These are phyloP conservation scores for Diploptera punctata DNA, from an alignment of 2,888 invertebrate genomes.

Conservation along the genomic window DNA sequence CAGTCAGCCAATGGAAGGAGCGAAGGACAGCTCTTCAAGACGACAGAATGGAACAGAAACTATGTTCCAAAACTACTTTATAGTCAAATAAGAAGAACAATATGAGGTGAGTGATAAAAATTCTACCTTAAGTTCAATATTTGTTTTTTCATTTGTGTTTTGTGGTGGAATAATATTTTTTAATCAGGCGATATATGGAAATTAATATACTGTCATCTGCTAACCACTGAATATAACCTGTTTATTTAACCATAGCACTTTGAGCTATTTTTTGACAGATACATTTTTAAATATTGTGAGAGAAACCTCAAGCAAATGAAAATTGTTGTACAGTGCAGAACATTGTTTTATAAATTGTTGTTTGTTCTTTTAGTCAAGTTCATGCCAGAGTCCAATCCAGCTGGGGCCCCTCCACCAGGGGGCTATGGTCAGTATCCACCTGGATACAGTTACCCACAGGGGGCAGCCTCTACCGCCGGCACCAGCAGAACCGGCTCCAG, in stretches of 20 bases:
- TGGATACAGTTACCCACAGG: not conserved
- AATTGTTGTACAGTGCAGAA: not conserved
- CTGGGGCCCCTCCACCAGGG: not conserved
- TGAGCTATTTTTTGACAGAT: not conserved
- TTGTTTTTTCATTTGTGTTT: too few species aligned
- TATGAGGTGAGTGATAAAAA: too few species aligned
- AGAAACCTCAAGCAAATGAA: not conserved
- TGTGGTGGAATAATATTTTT: too few species aligned
- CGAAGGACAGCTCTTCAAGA: too few species aligned
- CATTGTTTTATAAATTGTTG: not conserved
- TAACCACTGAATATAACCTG: not conserved
- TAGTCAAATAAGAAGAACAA: too few species aligned
- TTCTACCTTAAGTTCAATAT: too few species aligned
- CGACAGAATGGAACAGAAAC: too few species aligned
- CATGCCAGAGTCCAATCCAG: conserved; percentile 19
- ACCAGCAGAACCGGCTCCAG: not conserved
- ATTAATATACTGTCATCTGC: not conserved
- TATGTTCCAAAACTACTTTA: too few species aligned
- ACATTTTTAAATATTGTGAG: not conserved
- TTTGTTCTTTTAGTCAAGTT: conserved; percentile 18
- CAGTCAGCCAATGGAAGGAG: too few species aligned
- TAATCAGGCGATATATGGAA: not conserved
- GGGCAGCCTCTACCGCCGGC: not conserved
- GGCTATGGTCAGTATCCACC: not conserved
- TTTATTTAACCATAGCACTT: not conserved